Evolutionary conservation across 2,797 vertebrate genomes (phyloP), one percentile per base, ranked within the genome.

Genomic region (Ctenochaetus hawaiiensis): DNA sequence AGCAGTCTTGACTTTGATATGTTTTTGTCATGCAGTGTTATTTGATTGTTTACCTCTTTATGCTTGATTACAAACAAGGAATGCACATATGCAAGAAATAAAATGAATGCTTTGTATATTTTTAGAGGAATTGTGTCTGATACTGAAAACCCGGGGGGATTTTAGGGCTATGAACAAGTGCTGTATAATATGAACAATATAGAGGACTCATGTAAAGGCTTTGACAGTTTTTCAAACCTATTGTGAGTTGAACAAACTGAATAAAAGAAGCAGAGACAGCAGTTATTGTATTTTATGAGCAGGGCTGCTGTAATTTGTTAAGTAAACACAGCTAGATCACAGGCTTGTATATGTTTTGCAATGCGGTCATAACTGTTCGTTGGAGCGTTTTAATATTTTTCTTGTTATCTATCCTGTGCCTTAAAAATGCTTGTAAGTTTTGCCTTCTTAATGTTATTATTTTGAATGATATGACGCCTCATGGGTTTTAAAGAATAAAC

Each of bases 351-450:
- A 66, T 89, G 84, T 89, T 86, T 87, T 87, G 73, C 82, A 69
- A 83, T 77, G 83, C 83, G 56, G 30, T 86, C 84, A 56, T 72
- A 72, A 81, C 70, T 84, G 73, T 91, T 64, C 75, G 41, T 87
- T 81, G 61, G 58, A 88, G 86, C 59, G 69, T 77, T 90, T 81
- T 34, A 88, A 88, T 68, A 77, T 43, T 76, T 82, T 84, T 86
- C 47, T 84, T 83, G 77, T 91, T 83, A 86, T 92, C 80, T 92
- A 89, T 92, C 91, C 84, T 86, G 94, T 95, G 94, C 94, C 94
- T 95, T 95, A 95, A 92, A 87, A 80, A n/a, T 23, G 77, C 78
- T 53, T 90, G 81, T 93, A 83, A 87, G 89, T 86, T 76, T 89
- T 87, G 88, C 86, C 70, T 92, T 93, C 80, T 85, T 88, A 85